Conservation (phyloP, 2,888 invertebrate genomes). For the Masnerella sp. region DNA sequence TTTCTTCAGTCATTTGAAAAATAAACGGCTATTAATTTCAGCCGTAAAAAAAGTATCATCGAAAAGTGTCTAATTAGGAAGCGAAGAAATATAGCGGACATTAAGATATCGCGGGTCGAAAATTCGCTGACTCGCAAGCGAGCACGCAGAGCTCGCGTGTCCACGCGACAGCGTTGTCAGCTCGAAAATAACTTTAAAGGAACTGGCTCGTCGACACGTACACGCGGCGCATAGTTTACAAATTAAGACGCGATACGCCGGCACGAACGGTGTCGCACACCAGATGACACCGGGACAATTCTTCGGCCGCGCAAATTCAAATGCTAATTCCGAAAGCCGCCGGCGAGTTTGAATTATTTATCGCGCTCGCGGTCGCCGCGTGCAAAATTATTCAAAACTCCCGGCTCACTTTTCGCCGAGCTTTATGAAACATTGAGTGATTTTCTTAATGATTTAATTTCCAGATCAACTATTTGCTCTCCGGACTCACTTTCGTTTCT, state of each 20-base stretch:
- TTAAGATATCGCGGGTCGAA: constrained; percentile 31
- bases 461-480: constrained; percentile 18
- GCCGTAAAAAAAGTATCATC: no score
- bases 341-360: constrained; percentile 50
- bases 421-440: constrained; percentile 56
- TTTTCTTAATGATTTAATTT: constrained; percentile 35
- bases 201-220: constrained; percentile 46
- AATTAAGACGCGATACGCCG: constrained; percentile 63
- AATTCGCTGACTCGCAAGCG: constrained; percentile 60
- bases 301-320: constrained; percentile 43
- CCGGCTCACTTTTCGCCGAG: constrained; percentile 62
- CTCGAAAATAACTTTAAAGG: constrained; percentile 58
- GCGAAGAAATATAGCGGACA: constrained; percentile 12
- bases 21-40: no score
- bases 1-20: no score
- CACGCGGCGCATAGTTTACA: constrained; percentile 64
- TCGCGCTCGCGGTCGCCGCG: constrained; percentile 25
- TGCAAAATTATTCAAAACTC: constrained; percentile 47
- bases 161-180: constrained; percentile 62
- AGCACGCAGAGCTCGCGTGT: constrained; percentile 75
- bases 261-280: constrained; percentile 47
- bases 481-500: no score
- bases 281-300: constrained; percentile 51
- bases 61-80: constrained; percentile 10
- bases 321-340: constrained; percentile 51